Conservation (phyloP, 2,888 invertebrate species). For the Rhamnusium bicolor region DNA sequence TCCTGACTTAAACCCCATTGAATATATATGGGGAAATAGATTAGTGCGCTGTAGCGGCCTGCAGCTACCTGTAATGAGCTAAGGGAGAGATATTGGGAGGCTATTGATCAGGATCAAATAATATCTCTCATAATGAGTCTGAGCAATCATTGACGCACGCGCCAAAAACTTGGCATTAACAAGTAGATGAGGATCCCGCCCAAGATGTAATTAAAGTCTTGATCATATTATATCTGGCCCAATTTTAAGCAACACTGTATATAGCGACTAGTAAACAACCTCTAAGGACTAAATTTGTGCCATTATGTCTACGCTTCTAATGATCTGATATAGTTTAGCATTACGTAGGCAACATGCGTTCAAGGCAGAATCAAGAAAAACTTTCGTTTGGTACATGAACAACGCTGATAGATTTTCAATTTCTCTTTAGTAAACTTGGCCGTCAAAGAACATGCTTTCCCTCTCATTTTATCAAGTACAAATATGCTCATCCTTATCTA, state of each 20-base stretch:
- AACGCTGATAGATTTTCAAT: slow-evolving; percentile 12
- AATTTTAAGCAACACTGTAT: not conserved
- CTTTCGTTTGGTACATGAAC: not conserved
- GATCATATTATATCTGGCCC: not conserved
- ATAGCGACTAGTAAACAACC: not conserved
- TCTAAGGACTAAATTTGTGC: not conserved
- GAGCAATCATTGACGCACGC: no score
- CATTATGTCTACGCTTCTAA: not conserved
- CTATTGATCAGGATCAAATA: no score
- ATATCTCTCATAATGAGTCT: no score
- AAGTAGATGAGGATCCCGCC: no score
- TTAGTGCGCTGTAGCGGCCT: no score
- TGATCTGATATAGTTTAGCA: not conserved
- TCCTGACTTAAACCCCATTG: no score
- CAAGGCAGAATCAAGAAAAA: not conserved
- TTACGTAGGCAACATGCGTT: not conserved
- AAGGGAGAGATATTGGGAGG: no score
- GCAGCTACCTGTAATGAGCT: no score
- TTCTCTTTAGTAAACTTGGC: slow-evolving; percentile 10
- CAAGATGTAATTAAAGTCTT: no score
- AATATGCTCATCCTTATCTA: slow-evolving; percentile 10
- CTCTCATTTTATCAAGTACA: not conserved
- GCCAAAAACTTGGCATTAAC: no score
- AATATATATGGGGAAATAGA: no score
- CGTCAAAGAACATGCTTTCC: not conserved